Conservation (phyloP, 2,113 vertebrate genomes). For the Ageneiosus marmoratus region DNA sequence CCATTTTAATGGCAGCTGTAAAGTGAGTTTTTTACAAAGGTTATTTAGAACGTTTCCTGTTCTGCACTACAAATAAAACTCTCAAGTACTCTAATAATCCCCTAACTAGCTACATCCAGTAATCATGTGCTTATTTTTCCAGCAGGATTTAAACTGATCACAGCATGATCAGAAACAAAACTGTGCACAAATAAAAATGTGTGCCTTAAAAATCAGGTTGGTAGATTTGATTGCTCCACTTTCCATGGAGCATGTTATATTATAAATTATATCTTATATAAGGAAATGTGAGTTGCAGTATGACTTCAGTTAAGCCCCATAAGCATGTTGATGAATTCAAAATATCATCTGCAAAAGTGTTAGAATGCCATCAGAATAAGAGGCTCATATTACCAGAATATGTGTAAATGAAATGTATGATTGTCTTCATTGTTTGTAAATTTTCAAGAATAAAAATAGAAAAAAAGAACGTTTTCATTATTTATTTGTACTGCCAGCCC, state of each 20-base stretch:
- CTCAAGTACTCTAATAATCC: background rate
- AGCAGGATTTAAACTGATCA: slow-evolving; percentile 39
- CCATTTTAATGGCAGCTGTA: slow-evolving; percentile 23
- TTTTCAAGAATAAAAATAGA: background rate
- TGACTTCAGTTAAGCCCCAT: slow-evolving; percentile 61
- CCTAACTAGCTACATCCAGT: slow-evolving; percentile 8
- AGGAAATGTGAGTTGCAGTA: slow-evolving; percentile 61
- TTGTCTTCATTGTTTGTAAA: background rate
- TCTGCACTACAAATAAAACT: background rate
- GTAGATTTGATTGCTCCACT: slow-evolving; percentile 9
- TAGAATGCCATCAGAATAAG: slow-evolving; percentile 52
- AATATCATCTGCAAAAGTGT: slow-evolving; percentile 27
- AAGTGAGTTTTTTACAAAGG: background rate
- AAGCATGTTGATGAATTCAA: slow-evolving; percentile 56
- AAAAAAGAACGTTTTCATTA: background rate
- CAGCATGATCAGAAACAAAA: slow-evolving; percentile 16
- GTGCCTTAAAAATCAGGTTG: slow-evolving; percentile 14
- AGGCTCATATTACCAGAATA: slow-evolving; percentile 42
- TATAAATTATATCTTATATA: too few species aligned
- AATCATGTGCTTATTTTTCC: slow-evolving; percentile 39
- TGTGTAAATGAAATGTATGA: slow-evolving; percentile 37
- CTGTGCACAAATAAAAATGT: slow-evolving; percentile 58
- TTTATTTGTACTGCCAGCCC: background rate
- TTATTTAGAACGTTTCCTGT: background rate
- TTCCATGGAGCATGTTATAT: too few species aligned